Base-by-base conservation (phyloP, 2,888 invertebrate genomes). In the Eupithecia pulchellata region DNA sequence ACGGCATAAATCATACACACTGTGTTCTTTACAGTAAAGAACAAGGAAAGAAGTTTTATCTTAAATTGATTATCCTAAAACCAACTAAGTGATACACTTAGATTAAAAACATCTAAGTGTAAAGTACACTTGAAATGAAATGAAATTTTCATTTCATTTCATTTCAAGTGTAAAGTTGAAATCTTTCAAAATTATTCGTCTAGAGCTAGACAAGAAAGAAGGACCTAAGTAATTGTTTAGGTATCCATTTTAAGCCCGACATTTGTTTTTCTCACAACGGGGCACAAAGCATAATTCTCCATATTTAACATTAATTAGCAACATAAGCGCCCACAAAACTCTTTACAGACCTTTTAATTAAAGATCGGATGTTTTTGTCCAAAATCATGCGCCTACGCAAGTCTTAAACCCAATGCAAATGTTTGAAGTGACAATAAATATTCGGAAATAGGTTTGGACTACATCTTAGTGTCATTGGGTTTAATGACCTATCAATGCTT, bases 301-400 rank as follows among this genome's bases (percentile, higher is more conserved):
- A 74, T 71, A 68, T 71, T 69, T 36, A 61, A 32, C 68, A 39
- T 68, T 70, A 73, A 75, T 75, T 75, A 77, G 70, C 66, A 42
- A 62, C 73, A 73, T 62, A 67, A 60, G 60, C 74, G 58, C 75
- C 77, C 66, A 77, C 77, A 52, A 11, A 29, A 39, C 30, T 69
- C 66, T 72, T 70, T 62, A 62, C 55, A 61, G 55, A 65, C 69
- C 66, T 52, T 69, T 75, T 27, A 72, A 71, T 71, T 72, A 70
- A 67, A 42, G 52, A 66, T 71, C 13, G 68, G 25, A 69, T 63
- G 64, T 66, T 69, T 68, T 60, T 32, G 60, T 68, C 66, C 62
- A 68, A 68, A 70, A 70, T 64, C 20, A 17, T n/a, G 39, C 71
- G 66, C 75, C 72, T 66, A 58, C 74, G 63, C 64, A 55, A 55